Evolutionary conservation across 1,140 invertebrate genomes (phyloP), one percentile per base, ranked within the genome.

Genomic region (Globodera rostochiensis): DNA sequence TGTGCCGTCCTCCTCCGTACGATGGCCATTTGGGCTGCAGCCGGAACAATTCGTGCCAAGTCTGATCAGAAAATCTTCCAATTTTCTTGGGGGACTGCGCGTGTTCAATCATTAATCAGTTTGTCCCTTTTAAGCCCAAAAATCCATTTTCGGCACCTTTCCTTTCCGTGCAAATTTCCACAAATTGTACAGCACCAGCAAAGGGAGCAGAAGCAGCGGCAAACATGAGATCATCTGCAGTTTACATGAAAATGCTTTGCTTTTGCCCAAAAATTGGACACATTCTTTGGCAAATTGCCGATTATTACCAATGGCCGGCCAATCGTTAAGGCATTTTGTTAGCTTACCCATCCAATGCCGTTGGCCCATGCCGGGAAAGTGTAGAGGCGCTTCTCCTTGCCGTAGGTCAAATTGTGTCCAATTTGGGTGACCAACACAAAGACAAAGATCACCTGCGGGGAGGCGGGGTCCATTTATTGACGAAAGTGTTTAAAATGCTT

Each of bases 11-110:
- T 57, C 83, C 45, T 80, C 74, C 75, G 60, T 82, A 85, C 21
- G 82, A 74, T 9, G 84, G 76, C 84, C 84, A 85, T 83, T 85
- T 85, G 8, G 84, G 85, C 67, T 85, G 84, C 21, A 85, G 76
- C 4, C 85, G 83, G 53, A 85, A 84, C 50, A 85, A 19, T 66
- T 85, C 84, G 47, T 47, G 45, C 84, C 79, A 81, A 64, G 75
- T 86, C 85, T 86, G 36, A 36, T 0, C 36, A 36, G 36, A 36
- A 36, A 36, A 36, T 1, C 1, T 36, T 36, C 36, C 36, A 1
- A 36, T 36, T 36, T 36, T 36, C 1, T 36, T 1, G 36, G 36
- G 36, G 36, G 36, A 36, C 36, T 36, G 36, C 36, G 36, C 36
- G 3, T 36, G 36, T 36, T 36, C 36, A 36, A 36, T 36, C 36